Conservation (phyloP, 2,113 vertebrate species). For the Embiotoca jacksoni region DNA sequence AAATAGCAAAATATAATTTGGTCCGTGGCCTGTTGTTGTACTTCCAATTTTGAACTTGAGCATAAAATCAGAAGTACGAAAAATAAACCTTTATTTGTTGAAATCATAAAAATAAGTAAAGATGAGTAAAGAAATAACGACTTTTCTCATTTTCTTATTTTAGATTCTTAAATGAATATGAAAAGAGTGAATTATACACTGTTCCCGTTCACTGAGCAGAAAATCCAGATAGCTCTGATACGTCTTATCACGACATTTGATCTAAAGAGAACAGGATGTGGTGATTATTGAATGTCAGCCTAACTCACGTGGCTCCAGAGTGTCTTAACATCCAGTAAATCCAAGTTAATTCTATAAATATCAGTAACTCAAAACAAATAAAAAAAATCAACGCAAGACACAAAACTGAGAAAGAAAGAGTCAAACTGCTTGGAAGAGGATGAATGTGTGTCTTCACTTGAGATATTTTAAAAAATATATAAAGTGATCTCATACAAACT, state of each 20-base stretch:
- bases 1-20: no score
- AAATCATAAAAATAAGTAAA: no score
- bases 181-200: no score
- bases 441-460: slow-evolving; percentile 1
- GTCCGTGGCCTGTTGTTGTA: no score
- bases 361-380: slow-evolving; percentile 42
- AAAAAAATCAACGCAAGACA: slow-evolving; percentile 28
- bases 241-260: slow-evolving; percentile 16
- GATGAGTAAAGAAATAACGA: no score
- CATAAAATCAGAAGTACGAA: no score
- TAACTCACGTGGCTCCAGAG: background rate
- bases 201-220: no score
- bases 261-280: slow-evolving; percentile 16
- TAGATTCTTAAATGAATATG: no score
- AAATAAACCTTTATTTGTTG: no score
- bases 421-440: slow-evolving; percentile 25
- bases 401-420: slow-evolving; percentile 29
- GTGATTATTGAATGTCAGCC: background rate
- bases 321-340: slow-evolving; percentile 19
- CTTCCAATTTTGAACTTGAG: no score
- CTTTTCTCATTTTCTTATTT: no score
- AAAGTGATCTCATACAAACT: no score
- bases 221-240: background rate
- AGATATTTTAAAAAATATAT: slow-evolving; percentile 1
- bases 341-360: slow-evolving; percentile 28